Conservation (phyloP, 1,140 invertebrate genomes). For the Papilio dardanus region DNA sequence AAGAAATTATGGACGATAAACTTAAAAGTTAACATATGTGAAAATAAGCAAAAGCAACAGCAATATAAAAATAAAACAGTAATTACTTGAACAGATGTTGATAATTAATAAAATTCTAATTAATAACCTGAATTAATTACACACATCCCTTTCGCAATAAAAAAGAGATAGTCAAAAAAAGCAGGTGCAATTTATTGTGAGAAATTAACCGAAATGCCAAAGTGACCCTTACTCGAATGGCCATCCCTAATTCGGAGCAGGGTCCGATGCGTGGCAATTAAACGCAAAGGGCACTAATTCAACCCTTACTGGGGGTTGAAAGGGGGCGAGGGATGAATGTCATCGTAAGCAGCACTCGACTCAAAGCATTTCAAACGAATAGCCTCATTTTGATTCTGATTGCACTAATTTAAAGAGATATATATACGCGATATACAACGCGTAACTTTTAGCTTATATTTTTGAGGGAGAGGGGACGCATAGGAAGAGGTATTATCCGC, state of each 20-base stretch:
- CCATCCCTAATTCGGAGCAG: constrained; percentile 9
- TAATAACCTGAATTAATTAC: not conserved
- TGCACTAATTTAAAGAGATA: constrained; percentile 10
- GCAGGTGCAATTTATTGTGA: constrained; percentile 20
- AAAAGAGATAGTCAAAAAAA: constrained; percentile 1
- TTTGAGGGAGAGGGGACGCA: too few species aligned
- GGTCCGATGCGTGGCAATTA: constrained; percentile 11
- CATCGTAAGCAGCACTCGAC: not conserved
- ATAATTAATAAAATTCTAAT: not conserved
- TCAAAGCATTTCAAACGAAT: constrained; percentile 14
- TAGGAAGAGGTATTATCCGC: too few species aligned
- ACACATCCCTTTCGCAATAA: not conserved
- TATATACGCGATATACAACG: too few species aligned
- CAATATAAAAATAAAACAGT: not conserved
- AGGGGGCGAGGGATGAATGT: not conserved
- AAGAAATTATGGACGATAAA: too few species aligned
- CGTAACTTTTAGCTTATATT: not conserved
- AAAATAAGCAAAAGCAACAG: not conserved
- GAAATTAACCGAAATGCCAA: constrained; percentile 15
- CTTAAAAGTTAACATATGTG: too few species aligned
- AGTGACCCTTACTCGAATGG: constrained; percentile 15
- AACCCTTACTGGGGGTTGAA: not conserved
- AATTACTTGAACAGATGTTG: not conserved
- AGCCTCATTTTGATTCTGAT: constrained; percentile 6
- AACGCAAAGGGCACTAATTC: constrained; percentile 23